These are phyloP conservation scores for Psilanteris sp. DNA, from an alignment of 1,140 invertebrate species.

Conservation along the genomic window DNA sequence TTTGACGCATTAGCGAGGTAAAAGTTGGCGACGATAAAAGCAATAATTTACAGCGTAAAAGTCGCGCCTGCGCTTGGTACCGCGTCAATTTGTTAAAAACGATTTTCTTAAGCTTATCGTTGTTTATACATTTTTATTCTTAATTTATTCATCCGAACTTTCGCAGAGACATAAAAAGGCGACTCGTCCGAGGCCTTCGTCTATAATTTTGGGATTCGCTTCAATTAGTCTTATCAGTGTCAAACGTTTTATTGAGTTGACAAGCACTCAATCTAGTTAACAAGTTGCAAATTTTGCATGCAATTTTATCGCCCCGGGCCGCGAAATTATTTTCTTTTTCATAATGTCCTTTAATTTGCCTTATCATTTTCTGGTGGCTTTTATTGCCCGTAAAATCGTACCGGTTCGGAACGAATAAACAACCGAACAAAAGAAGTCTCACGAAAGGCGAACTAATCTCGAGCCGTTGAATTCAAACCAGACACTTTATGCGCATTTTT, in stretches of 20 bases:
- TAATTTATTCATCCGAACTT: background rate
- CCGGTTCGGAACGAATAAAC: conserved; percentile 16
- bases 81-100: too few species aligned
- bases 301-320: conserved; percentile 13
- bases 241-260: conserved; percentile 39
- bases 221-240: conserved; percentile 51
- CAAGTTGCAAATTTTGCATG: conserved; percentile 28
- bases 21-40: too few species aligned
- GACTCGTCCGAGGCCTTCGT: background rate
- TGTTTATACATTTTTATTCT: background rate
- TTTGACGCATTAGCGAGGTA: too few species aligned
- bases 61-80: too few species aligned
- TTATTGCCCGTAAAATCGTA: conserved; percentile 48
- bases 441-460: background rate
- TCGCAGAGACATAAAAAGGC: background rate
- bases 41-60: too few species aligned
- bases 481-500: background rate
- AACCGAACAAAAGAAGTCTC: conserved; percentile 3
- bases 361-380: conserved; percentile 44
- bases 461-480: background rate
- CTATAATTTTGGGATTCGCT: conserved; percentile 12
- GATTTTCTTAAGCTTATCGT: background rate
- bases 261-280: conserved; percentile 55
- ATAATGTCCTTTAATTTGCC: conserved; percentile 38
- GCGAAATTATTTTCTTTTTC: conserved; percentile 33